Base-by-base conservation (phyloP, 2,888 invertebrate species). In the Polia nebulosa region DNA sequence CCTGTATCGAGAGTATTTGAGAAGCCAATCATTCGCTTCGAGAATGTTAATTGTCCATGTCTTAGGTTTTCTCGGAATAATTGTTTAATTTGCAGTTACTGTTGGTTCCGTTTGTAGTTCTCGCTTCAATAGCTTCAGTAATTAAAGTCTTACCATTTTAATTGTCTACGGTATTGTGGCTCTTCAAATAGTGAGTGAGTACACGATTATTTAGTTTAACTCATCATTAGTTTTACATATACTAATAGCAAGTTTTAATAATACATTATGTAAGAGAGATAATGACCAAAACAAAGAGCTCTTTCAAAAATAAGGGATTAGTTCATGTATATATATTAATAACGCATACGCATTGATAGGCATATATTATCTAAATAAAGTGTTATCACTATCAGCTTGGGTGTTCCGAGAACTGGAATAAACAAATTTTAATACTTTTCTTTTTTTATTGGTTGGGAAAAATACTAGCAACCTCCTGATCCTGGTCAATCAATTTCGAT, bases 71-170 rank as follows among this genome's bases (percentile, higher is more conserved):
- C 74, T 61, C n/a, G 27, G 27, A 63, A 78, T 58, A n/a, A 53
- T 63, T 25, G 39, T 57, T 68, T 56, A 17, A 32, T 73, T 44
- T n/a, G 51, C 13, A 47, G 25, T 57, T 57, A 68, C 67, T 29
- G 59, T 73, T 74, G 13, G 47, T 56, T 62, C 55, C 47, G 39
- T 22, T 39, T 44, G 27, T 27, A 45, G 29, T 36, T 57, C 47
- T 60, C 56, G 62, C 74, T 60, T 78, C 59, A 76, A 60, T 78
- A 49, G 76, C 22, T 70, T 39, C 13, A 25, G 34, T 68, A 9
- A 56, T 55, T 22, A 25, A 39, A 41, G 47, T 32, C 29, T 61
- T 44, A 17, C 25, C 15, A 41, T 36, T 39, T 20, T 25, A 29
- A 41, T 44, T 55, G 11, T 49, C 17, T 69, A 17, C 44, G 15